phyloP scores from a whole-genome alignment of 2,113 vertebrate species.

The Ia io region DNA sequence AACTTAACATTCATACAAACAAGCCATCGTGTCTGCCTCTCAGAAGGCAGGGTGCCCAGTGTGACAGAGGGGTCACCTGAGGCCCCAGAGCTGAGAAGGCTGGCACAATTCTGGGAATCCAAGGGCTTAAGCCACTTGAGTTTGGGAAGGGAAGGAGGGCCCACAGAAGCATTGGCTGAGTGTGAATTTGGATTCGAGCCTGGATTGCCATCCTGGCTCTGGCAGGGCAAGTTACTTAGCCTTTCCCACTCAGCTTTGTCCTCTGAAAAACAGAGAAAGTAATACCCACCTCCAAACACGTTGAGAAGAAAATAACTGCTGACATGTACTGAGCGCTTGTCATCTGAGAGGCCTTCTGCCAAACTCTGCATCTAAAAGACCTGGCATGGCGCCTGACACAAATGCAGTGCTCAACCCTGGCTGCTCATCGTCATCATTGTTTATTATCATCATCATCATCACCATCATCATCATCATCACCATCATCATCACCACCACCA shows the following conservation, averaged over 20 bases:
- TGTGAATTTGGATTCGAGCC: not conserved
- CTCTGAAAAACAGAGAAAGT: not conserved
- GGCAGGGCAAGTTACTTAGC: not conserved
- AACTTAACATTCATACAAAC: not conserved
- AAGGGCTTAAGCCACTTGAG: not conserved
- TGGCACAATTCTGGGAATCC: not conserved
- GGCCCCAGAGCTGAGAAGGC: too few species aligned
- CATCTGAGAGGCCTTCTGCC: not conserved
- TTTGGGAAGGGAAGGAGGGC: not conserved
- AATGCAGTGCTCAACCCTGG: not conserved
- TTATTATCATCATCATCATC: not conserved
- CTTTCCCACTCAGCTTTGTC: not conserved
- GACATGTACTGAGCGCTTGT: not conserved
- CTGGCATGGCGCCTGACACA: fast-evolving
- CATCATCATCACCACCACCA: fast-evolving
- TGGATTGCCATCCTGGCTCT: not conserved
- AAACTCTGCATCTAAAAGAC: not conserved
- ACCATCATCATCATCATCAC: not conserved
- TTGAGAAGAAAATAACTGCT: not conserved
- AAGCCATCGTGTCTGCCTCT: not conserved
- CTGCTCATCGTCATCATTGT: not conserved
- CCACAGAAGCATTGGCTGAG: not conserved
- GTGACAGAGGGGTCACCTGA: not conserved
- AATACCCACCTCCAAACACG: fast-evolving
- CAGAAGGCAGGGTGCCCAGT: not conserved